Base-by-base conservation (phyloP, 1,140 invertebrate species). In the Ylistrum balloti region DNA sequence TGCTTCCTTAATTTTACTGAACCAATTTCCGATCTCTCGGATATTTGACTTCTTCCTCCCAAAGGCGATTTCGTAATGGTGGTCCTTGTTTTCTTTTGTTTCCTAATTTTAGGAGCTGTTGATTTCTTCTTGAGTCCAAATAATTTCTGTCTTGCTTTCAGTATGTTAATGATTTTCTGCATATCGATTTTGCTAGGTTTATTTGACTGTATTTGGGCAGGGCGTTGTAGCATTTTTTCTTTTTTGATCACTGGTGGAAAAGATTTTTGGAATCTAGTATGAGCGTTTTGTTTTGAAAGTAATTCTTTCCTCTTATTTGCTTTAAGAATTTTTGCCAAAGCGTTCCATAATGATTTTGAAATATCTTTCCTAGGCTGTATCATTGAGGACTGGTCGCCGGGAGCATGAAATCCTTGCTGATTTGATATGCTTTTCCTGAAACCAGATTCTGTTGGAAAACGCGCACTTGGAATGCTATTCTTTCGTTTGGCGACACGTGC, bases 231-330 rank as follows among this genome's bases (percentile, higher is more conserved):
- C 0, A 74, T 28, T 1, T n/a, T 74, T n/a, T 74, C 28, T 17
- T 74, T 74, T 74, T 1, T 1, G 3, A 28, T 28, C n/a, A n/a
- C n/a, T 17, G 22, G 1, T 28, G 56, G 56, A 74, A 74, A 74
- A 28, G 56, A 5, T 9, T 74, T n/a, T 74, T 74, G 56, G 56
- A 74, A 74, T 28, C 17, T 74, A n/a, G 15, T 74, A 1, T 28
- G n/a, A 3, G 11, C 56, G 2, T 74, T 74, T 74, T 74, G 56
- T 74, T n/a, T n/a, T 74, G 56, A 74, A 28, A 74, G n/a, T 28
- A 74, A 74, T 28, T 74, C 56, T 74, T 74, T 74, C n/a, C 56
- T 74, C 22, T 74, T 74, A 28, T 74, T 74, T 74, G 56, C 56
- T 11, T 74, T 74, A 1, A 74, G 56, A 74, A 74, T 74, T 28